A percentile compares a stretch with the other conserved stretches of the same genome.
phyloP scores from a whole-genome alignment of 1,140 invertebrate species.

The Drosophila kikkawai region DNA sequence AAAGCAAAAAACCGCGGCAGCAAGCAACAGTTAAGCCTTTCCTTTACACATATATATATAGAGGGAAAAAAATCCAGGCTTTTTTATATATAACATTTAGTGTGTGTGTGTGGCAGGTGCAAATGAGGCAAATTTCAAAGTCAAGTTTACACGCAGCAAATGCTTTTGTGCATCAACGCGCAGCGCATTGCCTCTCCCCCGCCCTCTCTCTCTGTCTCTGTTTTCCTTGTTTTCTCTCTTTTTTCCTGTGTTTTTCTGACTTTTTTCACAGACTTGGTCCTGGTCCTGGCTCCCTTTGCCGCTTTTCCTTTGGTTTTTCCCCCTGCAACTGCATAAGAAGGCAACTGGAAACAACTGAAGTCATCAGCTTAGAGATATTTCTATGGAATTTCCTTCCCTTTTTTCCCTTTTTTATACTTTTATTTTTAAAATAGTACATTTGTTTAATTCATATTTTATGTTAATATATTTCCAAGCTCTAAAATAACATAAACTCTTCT shows the following conservation, averaged over 20 bases:
- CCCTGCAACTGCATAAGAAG: slow-evolving; percentile 31
- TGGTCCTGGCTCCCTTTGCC: slow-evolving; percentile 7
- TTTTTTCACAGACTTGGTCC: slow-evolving; percentile 6
- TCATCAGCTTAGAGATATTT: slow-evolving; percentile 3
- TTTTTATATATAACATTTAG: slow-evolving; percentile 9
- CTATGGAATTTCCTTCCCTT: no score
- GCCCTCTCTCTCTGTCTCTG: background rate
- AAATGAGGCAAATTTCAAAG: slow-evolving; percentile 82
- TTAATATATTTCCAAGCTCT: background rate
- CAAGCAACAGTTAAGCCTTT: slow-evolving; percentile 65
- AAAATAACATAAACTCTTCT: background rate
- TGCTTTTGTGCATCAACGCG: slow-evolving; percentile 71
- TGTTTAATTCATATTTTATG: background rate
- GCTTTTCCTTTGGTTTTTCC: slow-evolving; percentile 4
- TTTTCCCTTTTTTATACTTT: background rate
- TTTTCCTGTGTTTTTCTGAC: slow-evolving; percentile 1
- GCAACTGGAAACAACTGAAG: slow-evolving; percentile 12
- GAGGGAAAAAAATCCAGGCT: slow-evolving; percentile 15
- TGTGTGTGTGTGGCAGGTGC: slow-evolving; percentile 43
- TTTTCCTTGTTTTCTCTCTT: background rate
- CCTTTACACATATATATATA: background rate
- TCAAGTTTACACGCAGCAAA: slow-evolving; percentile 82
- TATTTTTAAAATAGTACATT: background rate
- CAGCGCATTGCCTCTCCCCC: slow-evolving; percentile 4
- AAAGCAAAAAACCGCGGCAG: slow-evolving; percentile 2